These are phyloP conservation scores for Syrmaticus mikado DNA, from an alignment of 2,113 vertebrate species.

Conservation along the genomic window DNA sequence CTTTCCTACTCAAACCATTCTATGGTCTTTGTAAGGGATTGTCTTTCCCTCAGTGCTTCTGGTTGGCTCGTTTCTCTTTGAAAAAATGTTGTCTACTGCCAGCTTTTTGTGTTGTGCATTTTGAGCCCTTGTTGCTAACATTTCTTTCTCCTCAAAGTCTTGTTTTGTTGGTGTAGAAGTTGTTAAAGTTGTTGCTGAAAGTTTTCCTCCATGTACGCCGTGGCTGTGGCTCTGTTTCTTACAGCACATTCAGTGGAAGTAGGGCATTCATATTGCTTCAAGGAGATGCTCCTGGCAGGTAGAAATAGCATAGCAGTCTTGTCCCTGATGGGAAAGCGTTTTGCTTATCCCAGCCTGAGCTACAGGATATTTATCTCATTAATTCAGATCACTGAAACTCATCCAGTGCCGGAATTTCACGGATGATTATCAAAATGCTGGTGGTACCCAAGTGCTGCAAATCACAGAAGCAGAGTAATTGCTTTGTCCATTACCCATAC, in stretches of 20 bases:
- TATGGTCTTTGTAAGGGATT: background rate
- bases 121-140: background rate
- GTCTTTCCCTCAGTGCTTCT: background rate
- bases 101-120: no score
- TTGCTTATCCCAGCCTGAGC: background rate
- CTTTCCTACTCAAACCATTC: no score
- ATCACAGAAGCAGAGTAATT: background rate
- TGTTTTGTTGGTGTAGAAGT: background rate
- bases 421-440: accelerated
- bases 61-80: background rate
- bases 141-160: background rate
- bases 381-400: background rate
- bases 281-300: background rate
- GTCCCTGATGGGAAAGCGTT: accelerated
- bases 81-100: accelerated
- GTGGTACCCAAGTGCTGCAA: background rate
- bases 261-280: accelerated
- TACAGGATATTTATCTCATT: background rate
- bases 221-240: background rate
- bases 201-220: background rate
- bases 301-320: background rate
- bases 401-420: accelerated
- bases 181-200: background rate
- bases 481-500: accelerated
- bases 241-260: accelerated